Conservation (phyloP, 2,797 vertebrate species). For the Mormyrus hasselquistii region DNA sequence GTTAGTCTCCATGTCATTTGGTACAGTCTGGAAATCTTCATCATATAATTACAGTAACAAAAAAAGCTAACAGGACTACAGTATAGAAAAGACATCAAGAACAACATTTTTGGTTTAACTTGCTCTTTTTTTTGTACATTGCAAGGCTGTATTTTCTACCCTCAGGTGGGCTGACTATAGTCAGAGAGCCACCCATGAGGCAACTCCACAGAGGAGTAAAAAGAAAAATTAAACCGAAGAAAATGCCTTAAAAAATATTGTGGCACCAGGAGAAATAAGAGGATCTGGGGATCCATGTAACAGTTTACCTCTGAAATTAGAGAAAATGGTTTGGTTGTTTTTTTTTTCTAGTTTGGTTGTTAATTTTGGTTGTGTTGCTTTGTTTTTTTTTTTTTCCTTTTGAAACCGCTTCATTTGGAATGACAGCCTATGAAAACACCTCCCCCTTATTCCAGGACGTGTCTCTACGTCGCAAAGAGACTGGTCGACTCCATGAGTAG, state of each 20-base stretch:
- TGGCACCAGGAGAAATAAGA: conserved; percentile 81
- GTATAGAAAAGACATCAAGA: conserved; percentile 99
- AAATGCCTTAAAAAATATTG: conserved; percentile 63
- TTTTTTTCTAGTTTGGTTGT: conserved; percentile 52
- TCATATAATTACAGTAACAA: conserved; percentile 99
- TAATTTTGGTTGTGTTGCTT: conserved; percentile 33
- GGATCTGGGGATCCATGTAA: conserved; percentile 73
- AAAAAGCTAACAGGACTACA: conserved; percentile 99
- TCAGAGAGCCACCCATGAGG: conserved; percentile 76
- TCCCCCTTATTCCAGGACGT: conserved; percentile 53
- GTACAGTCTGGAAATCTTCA: conserved; percentile 99
- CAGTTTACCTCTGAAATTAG: conserved; percentile 75
- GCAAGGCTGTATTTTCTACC: conserved; percentile 97
- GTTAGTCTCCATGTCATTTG: conserved; percentile 98
- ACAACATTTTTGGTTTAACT: conserved; percentile 99
- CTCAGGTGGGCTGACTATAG: conserved; percentile 75
- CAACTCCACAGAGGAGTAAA: conserved; percentile 73
- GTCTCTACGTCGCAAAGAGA: conserved; percentile 52
- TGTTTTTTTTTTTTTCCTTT: conserved; percentile 52
- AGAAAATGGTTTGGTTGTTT: conserved; percentile 73
- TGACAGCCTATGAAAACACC: conserved; percentile 61
- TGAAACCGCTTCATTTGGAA: conserved; percentile 67
- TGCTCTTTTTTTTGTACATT: conserved; percentile 99
- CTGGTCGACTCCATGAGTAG: conserved; percentile 47
- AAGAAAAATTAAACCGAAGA: conserved; percentile 36